Percentiles rank a stretch among this genome's conserved stretches.
Evolutionary conservation across 2,113 vertebrate genomes (phyloP).

Genomic region (Psephotus haematonotus): DNA sequence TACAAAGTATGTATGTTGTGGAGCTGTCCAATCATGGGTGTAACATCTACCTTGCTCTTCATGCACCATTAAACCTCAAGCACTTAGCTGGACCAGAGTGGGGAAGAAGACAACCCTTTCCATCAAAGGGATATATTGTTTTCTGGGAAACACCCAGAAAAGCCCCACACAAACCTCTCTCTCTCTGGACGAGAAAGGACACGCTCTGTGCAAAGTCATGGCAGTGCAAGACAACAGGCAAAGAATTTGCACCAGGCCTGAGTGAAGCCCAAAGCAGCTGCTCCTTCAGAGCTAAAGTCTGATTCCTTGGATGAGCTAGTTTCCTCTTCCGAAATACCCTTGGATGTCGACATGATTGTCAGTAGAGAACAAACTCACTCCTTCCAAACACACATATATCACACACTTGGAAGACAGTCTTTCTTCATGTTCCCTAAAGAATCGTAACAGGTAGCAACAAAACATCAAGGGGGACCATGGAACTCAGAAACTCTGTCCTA

Average conservation of each 20-base stretch:
- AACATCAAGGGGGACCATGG: background rate
- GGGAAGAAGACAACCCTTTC: background rate
- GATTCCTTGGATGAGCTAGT: background rate
- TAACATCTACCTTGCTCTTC: background rate
- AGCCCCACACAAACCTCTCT: background rate
- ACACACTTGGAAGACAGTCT: background rate
- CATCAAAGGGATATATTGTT: background rate
- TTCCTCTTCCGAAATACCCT: background rate
- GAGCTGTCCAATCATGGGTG: background rate
- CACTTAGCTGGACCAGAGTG: background rate
- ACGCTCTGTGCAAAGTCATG: fast-evolving
- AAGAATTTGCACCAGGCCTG: background rate
- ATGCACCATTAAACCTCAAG: background rate
- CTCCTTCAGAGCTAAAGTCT: background rate
- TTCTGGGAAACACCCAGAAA: background rate
- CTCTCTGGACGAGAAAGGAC: background rate
- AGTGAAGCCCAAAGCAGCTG: background rate
- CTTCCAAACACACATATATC: background rate
- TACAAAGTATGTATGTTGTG: background rate
- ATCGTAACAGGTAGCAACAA: background rate
- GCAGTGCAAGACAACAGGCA: background rate
- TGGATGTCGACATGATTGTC: background rate
- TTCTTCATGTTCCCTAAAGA: background rate
- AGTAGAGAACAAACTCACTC: background rate
- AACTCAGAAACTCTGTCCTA: background rate